Conservation (phyloP, 2,113 vertebrate genomes). For the Agapornis roseicollis region DNA sequence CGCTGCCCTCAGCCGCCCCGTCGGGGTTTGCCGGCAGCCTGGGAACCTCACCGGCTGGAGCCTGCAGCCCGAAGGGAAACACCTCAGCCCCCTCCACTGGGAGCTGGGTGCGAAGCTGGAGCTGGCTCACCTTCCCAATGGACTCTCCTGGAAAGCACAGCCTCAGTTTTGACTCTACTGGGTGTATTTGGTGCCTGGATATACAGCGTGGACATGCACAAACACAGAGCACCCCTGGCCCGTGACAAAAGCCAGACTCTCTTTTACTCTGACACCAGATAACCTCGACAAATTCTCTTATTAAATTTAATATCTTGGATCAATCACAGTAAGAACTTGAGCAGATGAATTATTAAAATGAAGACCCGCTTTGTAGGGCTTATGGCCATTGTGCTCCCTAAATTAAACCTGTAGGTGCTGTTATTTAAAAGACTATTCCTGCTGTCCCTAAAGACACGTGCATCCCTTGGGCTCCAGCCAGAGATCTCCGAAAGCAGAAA, state of each 20-base stretch:
- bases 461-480: not conserved
- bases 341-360: slow-evolving; percentile 48
- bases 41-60: not conserved
- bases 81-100: not conserved
- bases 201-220: accelerated
- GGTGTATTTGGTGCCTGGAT: accelerated
- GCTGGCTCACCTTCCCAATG: not conserved
- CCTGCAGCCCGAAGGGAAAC: not conserved
- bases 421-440: slow-evolving; percentile 20
- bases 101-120: not conserved
- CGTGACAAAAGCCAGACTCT: not conserved
- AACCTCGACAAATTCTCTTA: slow-evolving; percentile 56
- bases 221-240: accelerated
- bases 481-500: not conserved
- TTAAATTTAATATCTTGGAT: slow-evolving; percentile 61
- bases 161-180: accelerated
- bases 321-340: slow-evolving; percentile 47
- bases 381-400: slow-evolving; percentile 4
- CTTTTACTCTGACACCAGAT: slow-evolving; percentile 13
- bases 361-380: not conserved
- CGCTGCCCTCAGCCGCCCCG: not conserved
- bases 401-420: slow-evolving; percentile 19
- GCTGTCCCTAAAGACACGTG: not conserved
- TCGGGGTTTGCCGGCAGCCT: not conserved
- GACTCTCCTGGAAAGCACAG: not conserved